These are phyloP conservation scores for Ictidomys tridecemlineatus DNA, from an alignment of 2,113 vertebrate genomes.

Conservation along the genomic window DNA sequence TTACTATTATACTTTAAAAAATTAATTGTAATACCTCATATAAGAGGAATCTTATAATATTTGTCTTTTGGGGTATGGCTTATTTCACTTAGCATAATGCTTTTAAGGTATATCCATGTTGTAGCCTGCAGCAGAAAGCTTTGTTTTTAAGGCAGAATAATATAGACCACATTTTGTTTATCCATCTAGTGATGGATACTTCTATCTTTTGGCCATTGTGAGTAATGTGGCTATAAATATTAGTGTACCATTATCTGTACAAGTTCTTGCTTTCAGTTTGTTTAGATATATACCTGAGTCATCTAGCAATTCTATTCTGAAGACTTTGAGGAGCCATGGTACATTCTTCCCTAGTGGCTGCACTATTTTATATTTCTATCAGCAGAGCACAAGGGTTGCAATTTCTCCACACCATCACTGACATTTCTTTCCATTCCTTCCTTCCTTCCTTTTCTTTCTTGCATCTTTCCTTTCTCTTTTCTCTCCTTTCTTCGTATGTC, in stretches of 20 bases:
- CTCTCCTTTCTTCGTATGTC: too few relatives aligned
- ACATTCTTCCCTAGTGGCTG: not conserved
- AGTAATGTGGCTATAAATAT: not conserved
- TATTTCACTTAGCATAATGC: conserved; percentile 8
- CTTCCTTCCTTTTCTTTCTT: too few relatives aligned
- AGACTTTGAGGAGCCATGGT: not conserved
- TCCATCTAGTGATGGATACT: not conserved
- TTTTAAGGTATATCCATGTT: not conserved
- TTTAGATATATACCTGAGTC: not conserved
- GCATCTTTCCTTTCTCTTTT: not conserved
- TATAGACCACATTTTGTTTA: not conserved
- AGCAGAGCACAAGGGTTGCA: not conserved
- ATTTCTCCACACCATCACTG: not conserved
- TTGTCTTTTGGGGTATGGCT: not conserved
- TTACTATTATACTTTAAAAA: not conserved
- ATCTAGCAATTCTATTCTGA: not conserved
- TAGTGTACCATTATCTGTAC: not conserved
- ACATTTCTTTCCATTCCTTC: not conserved
- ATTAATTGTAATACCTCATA: not conserved
- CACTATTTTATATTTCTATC: not conserved
- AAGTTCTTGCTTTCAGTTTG: not conserved
- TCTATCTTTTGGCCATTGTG: not conserved
- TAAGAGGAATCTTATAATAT: not conserved
- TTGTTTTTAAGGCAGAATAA: not conserved
- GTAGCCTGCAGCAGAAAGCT: not conserved